phyloP scores from a whole-genome alignment of 92 coral and sea anemone species.

The Umimayanthus kanabou region DNA sequence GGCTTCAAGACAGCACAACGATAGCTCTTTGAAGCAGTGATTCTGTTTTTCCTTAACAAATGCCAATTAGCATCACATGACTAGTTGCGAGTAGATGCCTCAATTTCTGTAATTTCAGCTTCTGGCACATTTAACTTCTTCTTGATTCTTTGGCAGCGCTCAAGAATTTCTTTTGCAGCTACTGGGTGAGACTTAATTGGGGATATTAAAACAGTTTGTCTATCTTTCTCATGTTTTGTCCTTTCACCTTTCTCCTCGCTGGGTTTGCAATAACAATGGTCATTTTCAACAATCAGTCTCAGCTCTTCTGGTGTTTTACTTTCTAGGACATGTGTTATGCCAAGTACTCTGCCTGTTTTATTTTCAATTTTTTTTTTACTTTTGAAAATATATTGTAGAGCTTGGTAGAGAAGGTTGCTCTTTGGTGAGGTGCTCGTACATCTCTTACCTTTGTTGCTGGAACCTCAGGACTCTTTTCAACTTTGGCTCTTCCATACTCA shows the following conservation, averaged over 20 bases:
- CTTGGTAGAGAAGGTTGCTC: neutral
- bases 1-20: conserved; percentile 48
- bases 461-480: conserved; percentile 17
- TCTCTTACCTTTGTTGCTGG: conserved; percentile 3
- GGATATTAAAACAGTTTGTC: conserved; percentile 21
- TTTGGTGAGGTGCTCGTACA: conserved; percentile 4
- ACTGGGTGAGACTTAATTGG: conserved; percentile 45
- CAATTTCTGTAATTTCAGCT: conserved; percentile 17
- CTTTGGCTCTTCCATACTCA: conserved; percentile 21
- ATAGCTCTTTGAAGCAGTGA: conserved; percentile 56
- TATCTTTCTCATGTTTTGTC: neutral
- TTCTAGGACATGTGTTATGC: neutral
- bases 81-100: conserved; percentile 36
- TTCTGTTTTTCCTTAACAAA: conserved; percentile 35
- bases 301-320: conserved; percentile 10
- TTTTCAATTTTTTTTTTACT: neutral
- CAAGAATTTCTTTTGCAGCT: conserved; percentile 8
- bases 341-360: conserved; percentile 7
- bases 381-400: too few species aligned
- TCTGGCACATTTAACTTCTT: conserved; percentile 14
- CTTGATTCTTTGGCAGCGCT: conserved; percentile 34
- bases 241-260: neutral
- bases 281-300: neutral
- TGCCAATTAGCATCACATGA: conserved; percentile 30
- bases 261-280: neutral